Evolutionary conservation across 2,888 invertebrate species (phyloP), one percentile per base, ranked within the genome.

Genomic region (Sinotaia quadrata): DNA sequence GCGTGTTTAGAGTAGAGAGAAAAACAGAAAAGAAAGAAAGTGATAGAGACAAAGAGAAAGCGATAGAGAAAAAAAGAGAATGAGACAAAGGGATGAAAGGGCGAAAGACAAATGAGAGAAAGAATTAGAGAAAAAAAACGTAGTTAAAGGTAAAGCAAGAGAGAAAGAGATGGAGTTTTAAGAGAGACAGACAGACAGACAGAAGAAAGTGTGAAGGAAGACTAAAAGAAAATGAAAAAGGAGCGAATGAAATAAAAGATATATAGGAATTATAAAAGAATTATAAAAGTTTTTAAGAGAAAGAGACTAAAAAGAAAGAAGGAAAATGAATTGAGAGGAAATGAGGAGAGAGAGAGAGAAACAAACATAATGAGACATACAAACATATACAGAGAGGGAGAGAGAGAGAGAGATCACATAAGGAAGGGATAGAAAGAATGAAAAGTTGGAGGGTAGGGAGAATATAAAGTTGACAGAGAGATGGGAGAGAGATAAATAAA

Each of bases 321-420:
- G 41, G 15, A 49, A 18, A 49, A 18, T 10, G 49, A 49, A 24
- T n/a, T n/a, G n/a, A n/a, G n/a, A n/a, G 34, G 54, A 56, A 37
- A 34, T 24, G 15, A 31, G 27, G 21, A 49, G 51, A 33, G 36
- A 52, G 24, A 34, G 56, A 37, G 31, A 41, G 37, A 15, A 33
- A 27, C 4, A n/a, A 24, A 24, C 18, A 24, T 8, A 10, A 4
- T 27, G 37, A 24, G 34, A 34, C 8, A n/a, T 18, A 18, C 27
- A 36, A 31, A 27, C 4, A 29, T 24, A 36, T 15, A 7, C 37
- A 36, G 12, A 37, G 24, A 36, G 34, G 12, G n/a, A 29, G n/a
- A 56, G 56, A 41, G 56, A 41, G 31, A 54, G 31, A 37, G 56
- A 56, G 24, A 21, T 15, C 12, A 44, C 18, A 52, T 41, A 41